Evolutionary conservation across 2,113 vertebrate genomes (phyloP).

Genomic region (Sceloporus undulatus): DNA sequence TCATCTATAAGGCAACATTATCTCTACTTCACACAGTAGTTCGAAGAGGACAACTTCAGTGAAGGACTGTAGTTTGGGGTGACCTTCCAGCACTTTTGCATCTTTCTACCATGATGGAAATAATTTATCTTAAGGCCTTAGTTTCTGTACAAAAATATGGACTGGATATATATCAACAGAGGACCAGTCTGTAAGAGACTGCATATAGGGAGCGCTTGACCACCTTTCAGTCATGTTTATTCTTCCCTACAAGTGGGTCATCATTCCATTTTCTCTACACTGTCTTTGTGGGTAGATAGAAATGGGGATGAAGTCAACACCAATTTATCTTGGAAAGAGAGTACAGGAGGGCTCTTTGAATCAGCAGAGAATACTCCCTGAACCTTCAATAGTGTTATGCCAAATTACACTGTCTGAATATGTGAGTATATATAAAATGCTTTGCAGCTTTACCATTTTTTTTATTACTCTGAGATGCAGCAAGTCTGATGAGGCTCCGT

Average conservation of each 20-base stretch:
- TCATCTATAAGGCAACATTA: background rate
- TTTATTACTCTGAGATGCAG: conserved; percentile 19
- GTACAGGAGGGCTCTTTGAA: conserved; percentile 4
- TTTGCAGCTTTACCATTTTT: conserved; percentile 24
- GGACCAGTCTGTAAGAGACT: background rate
- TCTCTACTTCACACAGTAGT: background rate
- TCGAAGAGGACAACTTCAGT: background rate
- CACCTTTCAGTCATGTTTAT: conserved; percentile 8
- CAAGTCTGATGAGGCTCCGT: conserved; percentile 10
- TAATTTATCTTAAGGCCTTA: background rate
- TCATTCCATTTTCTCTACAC: background rate
- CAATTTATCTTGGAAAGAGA: conserved; percentile 21
- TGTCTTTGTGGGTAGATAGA: background rate
- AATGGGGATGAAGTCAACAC: conserved; percentile 16
- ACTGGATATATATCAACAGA: background rate
- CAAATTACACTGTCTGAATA: conserved; percentile 15
- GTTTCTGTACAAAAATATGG: background rate
- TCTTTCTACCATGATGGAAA: background rate
- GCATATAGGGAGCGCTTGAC: background rate
- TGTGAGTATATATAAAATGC: conserved; percentile 24
- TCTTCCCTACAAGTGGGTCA: conserved; percentile 6
- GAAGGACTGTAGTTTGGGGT: background rate
- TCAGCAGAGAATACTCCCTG: conserved; percentile 15
- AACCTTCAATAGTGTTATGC: background rate
- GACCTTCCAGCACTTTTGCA: background rate